phyloP scores from a whole-genome alignment of 1,140 invertebrate species.

The Polypedilum vanderplanki region DNA sequence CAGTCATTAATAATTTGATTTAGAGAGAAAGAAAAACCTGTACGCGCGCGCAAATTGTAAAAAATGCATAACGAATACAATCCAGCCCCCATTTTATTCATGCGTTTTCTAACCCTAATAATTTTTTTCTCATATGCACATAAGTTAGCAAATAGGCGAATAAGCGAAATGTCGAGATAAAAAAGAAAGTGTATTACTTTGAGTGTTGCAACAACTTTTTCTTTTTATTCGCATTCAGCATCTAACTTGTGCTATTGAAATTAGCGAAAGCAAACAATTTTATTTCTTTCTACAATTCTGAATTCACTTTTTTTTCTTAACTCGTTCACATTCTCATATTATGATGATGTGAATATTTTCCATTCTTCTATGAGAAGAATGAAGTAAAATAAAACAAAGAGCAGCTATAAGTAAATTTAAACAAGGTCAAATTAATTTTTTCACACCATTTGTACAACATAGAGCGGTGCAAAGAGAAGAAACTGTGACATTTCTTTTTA shows the following conservation, averaged over 20 bases:
- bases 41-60: no score
- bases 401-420: not conserved
- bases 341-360: not conserved
- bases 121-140: no score
- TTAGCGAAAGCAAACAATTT: not conserved
- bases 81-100: no score
- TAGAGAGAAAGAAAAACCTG: no score
- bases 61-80: no score
- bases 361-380: no score
- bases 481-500: not conserved
- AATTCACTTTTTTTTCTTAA: slow-evolving; percentile 2
- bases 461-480: no score
- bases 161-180: no score
- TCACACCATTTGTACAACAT: not conserved
- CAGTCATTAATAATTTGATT: no score
- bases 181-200: not conserved
- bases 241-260: not conserved
- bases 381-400: not conserved
- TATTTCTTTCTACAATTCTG: not conserved
- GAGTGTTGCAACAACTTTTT: not conserved
- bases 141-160: no score
- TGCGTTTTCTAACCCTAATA: no score
- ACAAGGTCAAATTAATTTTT: slow-evolving; percentile 19
- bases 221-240: not conserved
- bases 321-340: not conserved